phyloP scores from a whole-genome alignment of 2,797 vertebrate species.

The Centroberyx gerrardi region DNA sequence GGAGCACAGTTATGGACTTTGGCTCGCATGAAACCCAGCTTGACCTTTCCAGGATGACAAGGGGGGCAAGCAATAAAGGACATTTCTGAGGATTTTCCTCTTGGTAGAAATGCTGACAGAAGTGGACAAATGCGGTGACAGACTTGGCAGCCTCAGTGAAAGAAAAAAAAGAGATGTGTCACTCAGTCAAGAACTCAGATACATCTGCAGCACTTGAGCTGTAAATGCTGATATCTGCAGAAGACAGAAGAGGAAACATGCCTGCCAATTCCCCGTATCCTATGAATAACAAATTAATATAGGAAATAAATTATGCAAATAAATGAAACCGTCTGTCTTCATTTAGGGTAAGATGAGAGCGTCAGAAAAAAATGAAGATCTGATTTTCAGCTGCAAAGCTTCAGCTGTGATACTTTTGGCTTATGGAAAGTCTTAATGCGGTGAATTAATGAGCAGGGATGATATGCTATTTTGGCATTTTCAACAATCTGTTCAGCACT shows the following conservation, averaged over 20 bases:
- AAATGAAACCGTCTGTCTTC: constrained; percentile 58
- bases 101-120: neutral
- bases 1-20: neutral
- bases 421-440: constrained; percentile 35
- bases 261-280: constrained; percentile 49
- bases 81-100: constrained; percentile 10
- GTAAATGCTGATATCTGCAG: constrained; percentile 45
- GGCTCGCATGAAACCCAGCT: neutral
- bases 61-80: neutral
- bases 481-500: constrained; percentile 7
- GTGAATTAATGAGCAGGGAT: constrained; percentile 48
- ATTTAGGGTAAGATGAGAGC: constrained; percentile 52
- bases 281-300: constrained; percentile 67
- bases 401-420: constrained; percentile 24
- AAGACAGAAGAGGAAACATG: constrained; percentile 47
- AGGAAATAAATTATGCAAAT: constrained; percentile 72
- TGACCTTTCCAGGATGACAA: neutral
- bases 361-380: constrained; percentile 24
- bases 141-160: constrained; percentile 8
- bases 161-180: constrained; percentile 24
- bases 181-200: constrained; percentile 42
- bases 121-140: neutral
- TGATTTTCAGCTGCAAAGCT: constrained; percentile 45
- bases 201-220: constrained; percentile 49
- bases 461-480: constrained; percentile 11